Evolutionary conservation across 1,140 invertebrate species (phyloP).

Genomic region (Drosophila nasuta): DNA sequence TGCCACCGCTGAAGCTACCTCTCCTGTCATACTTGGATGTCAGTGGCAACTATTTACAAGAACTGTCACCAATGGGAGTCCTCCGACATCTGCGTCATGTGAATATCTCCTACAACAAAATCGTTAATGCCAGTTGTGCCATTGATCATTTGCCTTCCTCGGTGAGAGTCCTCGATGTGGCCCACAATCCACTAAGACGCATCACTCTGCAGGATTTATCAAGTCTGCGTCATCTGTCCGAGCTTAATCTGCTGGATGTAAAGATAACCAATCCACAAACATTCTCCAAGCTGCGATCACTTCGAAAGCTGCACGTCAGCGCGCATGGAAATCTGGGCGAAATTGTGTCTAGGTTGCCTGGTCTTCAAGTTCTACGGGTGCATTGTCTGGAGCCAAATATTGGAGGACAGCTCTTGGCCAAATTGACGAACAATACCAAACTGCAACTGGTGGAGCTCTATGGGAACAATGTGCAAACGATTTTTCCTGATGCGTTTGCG

Average conservation of each 20-base stretch:
- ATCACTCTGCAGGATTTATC: constrained; percentile 77
- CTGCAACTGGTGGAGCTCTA: constrained; percentile 92
- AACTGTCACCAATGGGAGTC: constrained; percentile 85
- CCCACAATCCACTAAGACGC: constrained; percentile 78
- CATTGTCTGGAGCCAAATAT: constrained; percentile 90
- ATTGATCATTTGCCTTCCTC: constrained; percentile 78
- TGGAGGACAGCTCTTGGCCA: constrained; percentile 88
- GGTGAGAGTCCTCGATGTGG: constrained; percentile 75
- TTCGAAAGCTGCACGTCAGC: constrained; percentile 83
- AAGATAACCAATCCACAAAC: constrained; percentile 76
- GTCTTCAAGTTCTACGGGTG: constrained; percentile 88
- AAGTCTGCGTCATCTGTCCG: constrained; percentile 71
- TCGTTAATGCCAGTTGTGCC: constrained; percentile 84
- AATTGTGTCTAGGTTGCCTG: constrained; percentile 81
- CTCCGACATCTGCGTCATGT: constrained; percentile 87
- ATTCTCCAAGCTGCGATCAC: constrained; percentile 85
- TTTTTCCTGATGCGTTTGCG: constrained; percentile 90
- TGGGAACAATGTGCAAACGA: constrained; percentile 89
- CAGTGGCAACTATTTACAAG: constrained; percentile 83
- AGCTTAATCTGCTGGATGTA: constrained; percentile 78
- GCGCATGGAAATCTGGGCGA: constrained; percentile 79
- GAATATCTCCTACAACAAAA: constrained; percentile 88
- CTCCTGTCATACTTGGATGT: constrained; percentile 85
- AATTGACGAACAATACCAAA: constrained; percentile 90
- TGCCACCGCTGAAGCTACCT: constrained; percentile 92